Base-by-base conservation (phyloP, 2,797 vertebrate genomes). In the Ispidina lecontei region DNA sequence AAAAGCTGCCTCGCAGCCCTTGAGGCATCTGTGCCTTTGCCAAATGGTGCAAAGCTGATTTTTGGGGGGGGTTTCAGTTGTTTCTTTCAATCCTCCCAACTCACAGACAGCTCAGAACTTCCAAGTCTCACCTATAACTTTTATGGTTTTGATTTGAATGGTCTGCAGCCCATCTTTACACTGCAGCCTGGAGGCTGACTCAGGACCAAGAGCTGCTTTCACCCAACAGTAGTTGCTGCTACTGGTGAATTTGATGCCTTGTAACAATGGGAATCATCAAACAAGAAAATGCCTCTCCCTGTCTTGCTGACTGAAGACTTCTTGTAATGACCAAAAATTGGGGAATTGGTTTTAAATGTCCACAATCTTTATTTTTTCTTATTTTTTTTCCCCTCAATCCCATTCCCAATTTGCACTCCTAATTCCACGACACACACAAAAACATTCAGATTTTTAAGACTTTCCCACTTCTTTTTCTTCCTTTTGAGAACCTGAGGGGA, bases 271-370 rank as follows among this genome's bases (percentile, higher is more conserved):
- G 54, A 87, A 47, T 72, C 19, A 41, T 29, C 55, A 49, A 56
- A 68, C 44, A 20, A 75, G 41, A 65, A 87, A 76, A 93, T 60
- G 35, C 14, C 22, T 10, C 79, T 81, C 87, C 37, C 46, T 87
- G 25, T 26, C 43, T 39, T 9, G 3, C 20, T 73, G 52, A 28
- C 22, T 65, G 58, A 33, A 49, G 49, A 33, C 16, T 54, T 25
- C 17, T 12, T 47, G 6, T 26, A 62, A 35, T 18, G 15, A n/a
- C 10, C 26, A 59, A 26, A 5, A 82, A 73, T 73, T 23, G 64
- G 41, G 37, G 21, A 83, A 54, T 33, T 7, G 10, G 4, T 67
- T 84, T 28, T 41, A 81, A 76, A 70, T 28, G 17, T 19, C n/a
- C 19, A 25, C 19, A 79, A 19, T 17, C 11, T 9, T 80, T 80